Conservation (phyloP, 2,113 vertebrate genomes). For the Cryptoleucopteryx plumbea region DNA sequence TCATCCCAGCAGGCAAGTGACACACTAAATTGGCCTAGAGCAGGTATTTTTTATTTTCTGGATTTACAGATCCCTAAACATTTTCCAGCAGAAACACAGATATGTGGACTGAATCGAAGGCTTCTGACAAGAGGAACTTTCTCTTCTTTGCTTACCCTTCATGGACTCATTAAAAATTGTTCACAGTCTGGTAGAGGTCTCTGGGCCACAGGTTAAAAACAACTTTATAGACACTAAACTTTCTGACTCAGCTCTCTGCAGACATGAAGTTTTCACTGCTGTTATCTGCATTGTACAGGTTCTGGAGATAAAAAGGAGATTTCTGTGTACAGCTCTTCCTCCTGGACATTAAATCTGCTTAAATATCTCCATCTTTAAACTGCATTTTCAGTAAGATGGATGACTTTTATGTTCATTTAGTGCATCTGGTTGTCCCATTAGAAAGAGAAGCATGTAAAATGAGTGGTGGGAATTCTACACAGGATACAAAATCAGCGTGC, state of each 20-base stretch:
- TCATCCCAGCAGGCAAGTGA: not conserved
- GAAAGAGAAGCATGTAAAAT: not conserved
- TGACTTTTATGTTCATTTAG: not conserved
- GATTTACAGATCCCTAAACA: not conserved
- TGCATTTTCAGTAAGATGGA: not conserved
- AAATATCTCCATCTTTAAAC: slow-evolving; percentile 4
- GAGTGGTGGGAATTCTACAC: not conserved
- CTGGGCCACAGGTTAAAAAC: not conserved
- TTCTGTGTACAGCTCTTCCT: not conserved
- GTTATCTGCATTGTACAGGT: not conserved
- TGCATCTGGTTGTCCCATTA: not conserved
- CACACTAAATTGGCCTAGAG: not conserved
- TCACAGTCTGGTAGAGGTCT: not conserved
- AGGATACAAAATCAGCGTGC: not conserved
- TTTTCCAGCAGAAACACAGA: not conserved
- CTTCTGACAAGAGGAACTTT: not conserved
- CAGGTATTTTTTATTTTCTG: not conserved
- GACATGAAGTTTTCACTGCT: not conserved
- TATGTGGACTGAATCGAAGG: not conserved
- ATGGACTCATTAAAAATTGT: not conserved
- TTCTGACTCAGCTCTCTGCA: not conserved
- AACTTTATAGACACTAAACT: not conserved
- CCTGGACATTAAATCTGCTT: not conserved
- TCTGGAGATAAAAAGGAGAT: slow-evolving; percentile 4
- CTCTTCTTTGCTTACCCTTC: not conserved